Base-by-base conservation (phyloP, 2,797 vertebrate species). In the Chloroceryle inda region DNA sequence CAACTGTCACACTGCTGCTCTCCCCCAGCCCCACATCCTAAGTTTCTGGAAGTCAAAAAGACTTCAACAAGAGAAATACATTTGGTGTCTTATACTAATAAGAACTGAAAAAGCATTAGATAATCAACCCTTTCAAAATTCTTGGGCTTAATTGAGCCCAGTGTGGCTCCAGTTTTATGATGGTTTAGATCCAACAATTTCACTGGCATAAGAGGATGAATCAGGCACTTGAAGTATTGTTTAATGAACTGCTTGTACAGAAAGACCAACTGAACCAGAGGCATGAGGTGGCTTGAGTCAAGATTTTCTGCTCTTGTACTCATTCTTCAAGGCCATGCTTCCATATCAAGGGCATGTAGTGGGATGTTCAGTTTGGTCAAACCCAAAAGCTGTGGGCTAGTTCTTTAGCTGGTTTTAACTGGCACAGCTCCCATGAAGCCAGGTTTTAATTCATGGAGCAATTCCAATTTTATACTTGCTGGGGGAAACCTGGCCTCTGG, bases 111-210 rank as follows among this genome's bases (percentile, higher is more conserved):
- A 94, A 88, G 18, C 55, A 49, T 96, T 90, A 86, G 55, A 40
- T 92, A 78, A 85, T 89, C 84, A 89, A 58, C 50, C 58, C 31
- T 85, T 88, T 94, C 77, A 92, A 92, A 96, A 87, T 67, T 74
- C 53, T 35, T 72, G 44, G 49, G 63, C 37, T 91, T 95, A 93
- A 73, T 50, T 86, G 77, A 92, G 40, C 52, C 45, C 31, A 85
- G 22, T 7, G 1, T 85, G 69, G 59, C 79, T 95, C 76, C 81
- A 71, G 67, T 82, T 95, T 85, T 84, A 27, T 71, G 14, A 56
- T 90, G 85, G 71, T 91, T 86, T 24, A 24, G 21, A 66, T 93
- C 82, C 88, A 96, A 24, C 37, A 78, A 63, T 87, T 88, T 82
- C 52, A 40, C 40, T 94, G 73, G 53, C 79, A 88, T 82, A 52